Evolutionary conservation across 2,113 vertebrate species (phyloP).

Genomic region (Bos indicus): DNA sequence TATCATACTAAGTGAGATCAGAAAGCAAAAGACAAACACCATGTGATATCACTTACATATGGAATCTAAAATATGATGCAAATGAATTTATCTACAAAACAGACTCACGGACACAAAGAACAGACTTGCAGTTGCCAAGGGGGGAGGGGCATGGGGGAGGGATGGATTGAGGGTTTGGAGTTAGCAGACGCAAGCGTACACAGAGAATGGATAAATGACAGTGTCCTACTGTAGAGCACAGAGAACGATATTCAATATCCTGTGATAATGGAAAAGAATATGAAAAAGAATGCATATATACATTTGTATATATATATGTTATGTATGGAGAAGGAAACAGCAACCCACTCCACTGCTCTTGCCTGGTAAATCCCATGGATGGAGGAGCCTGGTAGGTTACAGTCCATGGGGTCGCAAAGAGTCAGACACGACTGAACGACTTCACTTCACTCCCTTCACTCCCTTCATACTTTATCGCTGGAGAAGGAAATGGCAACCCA

Average conservation of each 20-base stretch:
- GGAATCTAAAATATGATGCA: background rate
- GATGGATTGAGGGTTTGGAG: background rate
- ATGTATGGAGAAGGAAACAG: too few species aligned
- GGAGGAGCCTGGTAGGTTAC: too few species aligned
- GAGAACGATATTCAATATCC: background rate
- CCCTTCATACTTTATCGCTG: too few species aligned
- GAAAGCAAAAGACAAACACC: background rate
- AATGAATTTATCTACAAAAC: background rate
- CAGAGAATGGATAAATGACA: background rate
- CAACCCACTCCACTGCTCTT: too few species aligned
- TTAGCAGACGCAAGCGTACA: background rate
- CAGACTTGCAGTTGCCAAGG: background rate
- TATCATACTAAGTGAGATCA: background rate
- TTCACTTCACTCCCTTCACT: too few species aligned
- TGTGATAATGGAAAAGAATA: background rate
- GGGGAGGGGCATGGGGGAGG: accelerated
- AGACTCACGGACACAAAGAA: background rate
- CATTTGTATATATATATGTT: background rate
- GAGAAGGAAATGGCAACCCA: too few species aligned
- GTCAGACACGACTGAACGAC: too few species aligned
- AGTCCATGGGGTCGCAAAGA: too few species aligned
- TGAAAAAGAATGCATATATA: background rate
- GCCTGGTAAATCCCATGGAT: too few species aligned
- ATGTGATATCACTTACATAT: background rate
- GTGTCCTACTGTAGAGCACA: background rate